Base-by-base conservation (phyloP, 2,888 invertebrate genomes). In the Pharmacophagus antenor region DNA sequence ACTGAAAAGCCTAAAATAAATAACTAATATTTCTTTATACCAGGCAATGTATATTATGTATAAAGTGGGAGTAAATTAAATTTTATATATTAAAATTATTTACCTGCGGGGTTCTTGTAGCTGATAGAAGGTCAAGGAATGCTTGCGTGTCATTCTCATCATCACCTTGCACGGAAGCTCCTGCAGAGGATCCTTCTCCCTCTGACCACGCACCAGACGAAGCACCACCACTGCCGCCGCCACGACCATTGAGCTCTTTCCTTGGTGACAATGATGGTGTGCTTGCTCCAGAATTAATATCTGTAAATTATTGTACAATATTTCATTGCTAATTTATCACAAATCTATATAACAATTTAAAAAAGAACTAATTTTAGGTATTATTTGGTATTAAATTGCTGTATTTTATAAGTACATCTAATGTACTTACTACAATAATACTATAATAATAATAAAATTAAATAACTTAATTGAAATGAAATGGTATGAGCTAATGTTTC, bases 131-230 rank as follows among this genome's bases (percentile, higher is more conserved):
- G 74, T 95, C 95, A 48, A 94, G 92, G 63, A 95, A 91, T 61
- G 93, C 91, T 70, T 94, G 92, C 63, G 93, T 92, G 69, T 94
- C 94, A 68, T 90, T 93, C 66, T 95, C 95, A 63, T 95, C 95
- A 72, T 94, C 94, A 64, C 94, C 94, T 64, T 94, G 92, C 71
- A 95, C 93, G 52, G 94, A 94, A 66, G 94, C 93, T 67, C 94
- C 92, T 67, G 95, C 94, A 49, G 94, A 94, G 63, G 94, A 93
- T 72, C 95, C 95, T 72, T 95, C 95, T 61, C 95, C 95, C 82
- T 95, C 95, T 62, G 95, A 95, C 87, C 88, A 88, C 7, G 85
- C 88, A 44, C 94, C 94, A n/a, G 94, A 94, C n/a, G 94, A 94
- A 67, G 92, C 93, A 71, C 77, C 92, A 75, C 83, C 91, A 77